Conservation (phyloP, 2,888 invertebrate genomes). For the Zygothrica quintamaculata region DNA sequence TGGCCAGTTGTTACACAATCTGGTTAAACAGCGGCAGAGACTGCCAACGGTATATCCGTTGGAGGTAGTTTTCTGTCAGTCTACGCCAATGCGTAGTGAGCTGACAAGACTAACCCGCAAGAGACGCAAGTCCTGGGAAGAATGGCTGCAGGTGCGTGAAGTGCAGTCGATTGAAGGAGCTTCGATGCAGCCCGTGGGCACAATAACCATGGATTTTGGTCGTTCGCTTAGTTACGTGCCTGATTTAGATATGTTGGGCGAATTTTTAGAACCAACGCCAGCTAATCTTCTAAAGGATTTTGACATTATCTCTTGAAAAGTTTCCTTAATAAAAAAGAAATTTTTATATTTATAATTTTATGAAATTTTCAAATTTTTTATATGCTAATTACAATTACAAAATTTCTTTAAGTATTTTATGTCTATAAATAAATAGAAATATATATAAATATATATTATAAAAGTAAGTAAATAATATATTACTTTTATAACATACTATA, state of each 20-base stretch:
- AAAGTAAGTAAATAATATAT: too few relatives aligned
- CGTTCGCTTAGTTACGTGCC: conserved; percentile 12
- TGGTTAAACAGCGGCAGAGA: conserved; percentile 16
- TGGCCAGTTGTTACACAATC: conserved; percentile 4
- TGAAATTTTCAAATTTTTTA: background rate
- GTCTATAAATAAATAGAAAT: too few relatives aligned
- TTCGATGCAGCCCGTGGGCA: conserved; percentile 13
- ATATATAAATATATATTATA: too few relatives aligned
- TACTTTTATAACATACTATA: too few relatives aligned
- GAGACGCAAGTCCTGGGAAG: background rate
- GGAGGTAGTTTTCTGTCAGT: conserved; percentile 20
- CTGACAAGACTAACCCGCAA: conserved; percentile 12
- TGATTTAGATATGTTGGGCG: background rate
- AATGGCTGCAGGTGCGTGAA: conserved; percentile 25
- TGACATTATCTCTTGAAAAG: background rate
- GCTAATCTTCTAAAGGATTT: conserved; percentile 15
- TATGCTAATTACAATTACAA: background rate
- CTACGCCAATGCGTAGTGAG: conserved; percentile 32
- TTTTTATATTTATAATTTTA: background rate
- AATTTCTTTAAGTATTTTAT: background rate
- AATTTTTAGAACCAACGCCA: background rate
- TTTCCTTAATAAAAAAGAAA: background rate
- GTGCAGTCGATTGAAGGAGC: background rate
- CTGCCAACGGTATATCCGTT: conserved; percentile 18
- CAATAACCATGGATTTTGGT: conserved; percentile 35